Base-by-base conservation (phyloP, 2,888 invertebrate genomes). In the Hymenopus coronatus region DNA sequence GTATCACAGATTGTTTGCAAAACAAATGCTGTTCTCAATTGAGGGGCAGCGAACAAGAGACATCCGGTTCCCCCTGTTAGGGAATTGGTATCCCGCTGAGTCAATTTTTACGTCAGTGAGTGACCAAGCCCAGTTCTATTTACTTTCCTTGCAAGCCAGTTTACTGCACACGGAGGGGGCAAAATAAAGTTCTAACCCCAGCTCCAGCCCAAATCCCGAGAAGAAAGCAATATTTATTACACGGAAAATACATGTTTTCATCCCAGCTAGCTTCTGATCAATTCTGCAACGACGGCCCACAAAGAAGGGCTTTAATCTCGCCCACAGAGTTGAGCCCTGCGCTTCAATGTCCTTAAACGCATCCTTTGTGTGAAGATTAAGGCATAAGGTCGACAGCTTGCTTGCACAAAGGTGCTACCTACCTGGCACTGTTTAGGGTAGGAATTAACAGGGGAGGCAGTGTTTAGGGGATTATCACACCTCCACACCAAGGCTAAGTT, bases 31-130 rank as follows among this genome's bases (percentile, higher is more conserved):
- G 20, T 70, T 70, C 25, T 70, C 54, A 70, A 20, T 20, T 70
- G 54, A 70, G 54, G 20, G 54, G 54, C 54, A 70, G 54, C 25
- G 54, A 20, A 70, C 54, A 70, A 30, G 84, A 84, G 30, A 28
- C 28, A 84, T 84, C 33, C 33, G 28, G 25, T 30, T 27, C 87
- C 87, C 40, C 40, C 82, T 25, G 30, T 9, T 27, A 46, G 46
- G 85, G 46, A 85, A 85, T 46, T 85, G 85, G 46, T n/a, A 14
- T 27, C 87, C 87, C n/a, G 82, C 82, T 82, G 87, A 33, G 87
- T 27, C 81, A 87, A 87, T 87, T 87, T 87, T 87, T 87, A 87
- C 82, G 87, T 87, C 87, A 87, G 33, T 87, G 87, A 87, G 54
- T 70, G 54, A 70, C 54, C 54, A 70, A 70, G 54, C 54, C 54